Evolutionary conservation across 2,797 vertebrate genomes (phyloP).

Genomic region (Aphelocoma californica): DNA sequence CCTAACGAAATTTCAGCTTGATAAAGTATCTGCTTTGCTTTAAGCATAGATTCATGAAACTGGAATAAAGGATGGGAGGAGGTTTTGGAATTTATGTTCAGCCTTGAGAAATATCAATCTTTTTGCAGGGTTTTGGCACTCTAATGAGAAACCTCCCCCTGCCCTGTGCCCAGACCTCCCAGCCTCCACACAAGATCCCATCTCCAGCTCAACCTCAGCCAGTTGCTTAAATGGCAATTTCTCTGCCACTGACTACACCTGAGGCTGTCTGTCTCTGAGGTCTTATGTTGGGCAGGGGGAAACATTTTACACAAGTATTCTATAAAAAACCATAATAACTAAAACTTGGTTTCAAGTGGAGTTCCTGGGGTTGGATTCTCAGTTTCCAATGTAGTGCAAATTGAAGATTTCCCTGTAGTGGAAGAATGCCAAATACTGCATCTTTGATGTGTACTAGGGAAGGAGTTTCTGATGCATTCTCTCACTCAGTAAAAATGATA

Average conservation of each 20-base stretch:
- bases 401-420: neutral
- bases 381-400: neutral
- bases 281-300: neutral
- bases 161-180: neutral
- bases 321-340: neutral
- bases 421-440: neutral
- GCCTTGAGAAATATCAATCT: neutral
- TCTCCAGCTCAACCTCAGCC: neutral
- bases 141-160: neutral
- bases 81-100: neutral
- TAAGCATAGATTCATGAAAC: neutral
- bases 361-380: neutral
- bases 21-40: neutral
- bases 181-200: neutral
- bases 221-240: neutral
- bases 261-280: neutral
- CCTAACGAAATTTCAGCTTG: neutral
- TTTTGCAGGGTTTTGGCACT: neutral
- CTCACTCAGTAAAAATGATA: neutral
- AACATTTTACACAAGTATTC: neutral
- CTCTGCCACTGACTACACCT: neutral
- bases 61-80: neutral
- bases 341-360: fast-evolving
- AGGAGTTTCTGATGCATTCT: neutral
- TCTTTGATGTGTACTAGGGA: neutral